phyloP scores from a whole-genome alignment of 2,113 vertebrate species.

The Seriola aureovittata region DNA sequence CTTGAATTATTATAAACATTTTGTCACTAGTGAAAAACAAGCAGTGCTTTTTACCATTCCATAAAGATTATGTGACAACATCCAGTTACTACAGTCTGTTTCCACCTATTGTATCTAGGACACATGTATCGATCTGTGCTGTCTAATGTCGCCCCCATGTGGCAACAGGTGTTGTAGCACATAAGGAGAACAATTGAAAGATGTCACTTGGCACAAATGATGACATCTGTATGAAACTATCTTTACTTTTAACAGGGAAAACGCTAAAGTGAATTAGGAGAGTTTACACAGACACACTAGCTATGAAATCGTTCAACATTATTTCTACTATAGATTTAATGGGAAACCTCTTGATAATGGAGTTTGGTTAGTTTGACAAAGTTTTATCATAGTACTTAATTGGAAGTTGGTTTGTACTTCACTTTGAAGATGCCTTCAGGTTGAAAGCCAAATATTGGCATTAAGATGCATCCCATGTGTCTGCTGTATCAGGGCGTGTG shows the following conservation, averaged over 20 bases:
- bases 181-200: neutral
- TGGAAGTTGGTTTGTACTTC: neutral
- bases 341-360: neutral
- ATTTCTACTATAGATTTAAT: neutral
- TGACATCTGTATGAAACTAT: neutral
- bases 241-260: neutral
- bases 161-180: slow-evolving; percentile 9
- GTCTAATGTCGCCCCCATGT: slow-evolving; percentile 52
- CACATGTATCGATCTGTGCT: slow-evolving; percentile 1
- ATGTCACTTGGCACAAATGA: neutral
- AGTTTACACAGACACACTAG: neutral
- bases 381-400: too few species aligned
- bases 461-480: neutral
- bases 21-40: slow-evolving; percentile 5
- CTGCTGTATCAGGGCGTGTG: neutral
- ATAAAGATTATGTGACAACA: neutral
- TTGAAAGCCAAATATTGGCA: neutral
- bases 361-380: too few species aligned
- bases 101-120: neutral
- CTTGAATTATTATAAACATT: neutral
- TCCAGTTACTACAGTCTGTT: neutral
- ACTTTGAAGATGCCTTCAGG: slow-evolving; percentile 1
- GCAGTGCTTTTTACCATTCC: neutral
- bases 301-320: neutral
- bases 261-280: too few species aligned